Evolutionary conservation across 2,113 vertebrate species (phyloP), one percentile per base, ranked within the genome.

Genomic region (Bucco capensis): DNA sequence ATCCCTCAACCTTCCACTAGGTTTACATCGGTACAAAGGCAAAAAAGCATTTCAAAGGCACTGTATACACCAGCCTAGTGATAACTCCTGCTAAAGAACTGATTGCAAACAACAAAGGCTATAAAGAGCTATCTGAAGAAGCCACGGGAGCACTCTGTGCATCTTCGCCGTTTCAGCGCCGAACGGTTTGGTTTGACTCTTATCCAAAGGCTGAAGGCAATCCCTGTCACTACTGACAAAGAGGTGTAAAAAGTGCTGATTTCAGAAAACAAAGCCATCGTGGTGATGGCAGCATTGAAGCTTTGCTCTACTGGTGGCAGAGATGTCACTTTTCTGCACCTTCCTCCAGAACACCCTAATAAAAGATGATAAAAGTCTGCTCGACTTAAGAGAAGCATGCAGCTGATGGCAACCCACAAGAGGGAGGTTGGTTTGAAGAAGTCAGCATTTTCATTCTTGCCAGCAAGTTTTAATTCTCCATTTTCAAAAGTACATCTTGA

Each of bases 21-120:
- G 61, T 92, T 93, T 83, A 73, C 19, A 61, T 0, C 27, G 35
- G 35, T 83, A 58, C 9, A 66, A 82, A 90, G 79, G 40, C n/a
- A n/a, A 83, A 93, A 95, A 87, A 81, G 31, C 47, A 79, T 51
- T 64, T 82, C 80, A 83, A 89, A 93, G 60, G 56, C 28, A 40
- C 37, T 33, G 19, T 37, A n/a, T 22, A 30, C 57, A 50, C 57
- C 92, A 80, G 38, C 79, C 90, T 90, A 91, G 94, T 27, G 37
- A 74, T 62, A 94, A 96, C 85, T 83, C n/a, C 38, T 84, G 83
- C 62, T 92, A 95, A 95, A 96, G 91, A 93, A 93, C 77, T 88
- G 79, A 95, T n/a, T 67, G 93, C 54, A 78, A 93, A 84, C 72
- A 94, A 91, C 47, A 90, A 92, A 96, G 82, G 75, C 75, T 95